These are phyloP conservation scores for Teinopalpus imperialis DNA, from an alignment of 2,888 invertebrate species.

Conservation along the genomic window DNA sequence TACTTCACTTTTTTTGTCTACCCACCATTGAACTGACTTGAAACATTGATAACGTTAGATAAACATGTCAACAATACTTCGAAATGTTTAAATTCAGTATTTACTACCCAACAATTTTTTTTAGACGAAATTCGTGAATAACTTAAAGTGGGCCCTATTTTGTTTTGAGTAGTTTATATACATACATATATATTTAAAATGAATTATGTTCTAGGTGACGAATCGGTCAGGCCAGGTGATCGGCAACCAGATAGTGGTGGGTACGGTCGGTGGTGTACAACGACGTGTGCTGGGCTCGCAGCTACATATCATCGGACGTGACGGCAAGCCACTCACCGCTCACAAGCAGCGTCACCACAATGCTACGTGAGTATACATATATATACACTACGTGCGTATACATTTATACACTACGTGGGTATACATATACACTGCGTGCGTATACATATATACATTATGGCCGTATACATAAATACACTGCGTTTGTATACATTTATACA, in stretches of 20 bases:
- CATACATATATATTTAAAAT: too few species aligned
- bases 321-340: constrained; percentile 54
- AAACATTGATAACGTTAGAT: too few species aligned
- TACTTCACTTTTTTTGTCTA: too few species aligned
- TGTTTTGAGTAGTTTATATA: too few species aligned
- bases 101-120: too few species aligned
- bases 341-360: constrained; percentile 51
- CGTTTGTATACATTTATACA: background rate
- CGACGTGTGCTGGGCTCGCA: constrained; percentile 50
- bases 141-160: too few species aligned
- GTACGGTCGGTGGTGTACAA: constrained; percentile 50
- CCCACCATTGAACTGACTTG: too few species aligned
- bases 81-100: too few species aligned
- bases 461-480: background rate
- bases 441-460: background rate
- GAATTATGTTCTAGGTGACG: too few species aligned
- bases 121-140: too few species aligned
- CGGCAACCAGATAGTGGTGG: constrained; percentile 77
- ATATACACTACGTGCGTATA: background rate
- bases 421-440: constrained; percentile 6
- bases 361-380: constrained; percentile 29
- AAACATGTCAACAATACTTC: too few species aligned
- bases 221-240: constrained; percentile 78
- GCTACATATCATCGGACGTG: constrained; percentile 66
- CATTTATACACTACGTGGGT: background rate